phyloP scores from a whole-genome alignment of 2,888 invertebrate species.

The Eupithecia pulchellata region DNA sequence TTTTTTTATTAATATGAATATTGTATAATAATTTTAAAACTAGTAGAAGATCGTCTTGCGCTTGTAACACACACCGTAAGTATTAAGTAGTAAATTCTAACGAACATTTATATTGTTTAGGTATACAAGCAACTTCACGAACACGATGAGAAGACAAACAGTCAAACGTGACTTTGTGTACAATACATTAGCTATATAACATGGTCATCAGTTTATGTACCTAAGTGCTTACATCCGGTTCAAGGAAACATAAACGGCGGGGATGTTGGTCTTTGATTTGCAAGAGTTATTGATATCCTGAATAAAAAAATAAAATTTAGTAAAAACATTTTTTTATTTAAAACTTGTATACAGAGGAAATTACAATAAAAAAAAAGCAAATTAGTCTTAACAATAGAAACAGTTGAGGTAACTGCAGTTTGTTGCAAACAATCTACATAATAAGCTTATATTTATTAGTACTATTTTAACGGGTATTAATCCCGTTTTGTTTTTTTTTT shows the following conservation, averaged over 20 bases:
- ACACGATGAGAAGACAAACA: conserved; percentile 27
- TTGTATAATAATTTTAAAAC: no score
- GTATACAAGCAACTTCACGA: conserved; percentile 16
- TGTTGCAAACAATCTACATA: no score
- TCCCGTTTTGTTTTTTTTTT: no score
- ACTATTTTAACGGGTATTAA: no score
- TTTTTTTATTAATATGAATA: no score
- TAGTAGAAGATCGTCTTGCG: not conserved
- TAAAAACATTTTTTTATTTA: no score
- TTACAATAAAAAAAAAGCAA: no score
- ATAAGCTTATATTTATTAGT: no score
- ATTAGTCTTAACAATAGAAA: no score
- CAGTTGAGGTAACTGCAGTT: no score
- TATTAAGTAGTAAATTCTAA: not conserved
- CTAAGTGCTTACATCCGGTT: conserved; percentile 15
- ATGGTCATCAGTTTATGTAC: conserved; percentile 8
- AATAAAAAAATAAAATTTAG: no score
- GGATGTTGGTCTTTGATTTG: not conserved
- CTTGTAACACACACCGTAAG: not conserved
- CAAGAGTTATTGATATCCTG: not conserved
- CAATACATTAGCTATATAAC: conserved; percentile 9
- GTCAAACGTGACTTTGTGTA: conserved; percentile 20
- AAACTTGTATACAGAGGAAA: no score
- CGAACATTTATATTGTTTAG: conserved; percentile 12
- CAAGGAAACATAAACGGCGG: not conserved